Evolutionary conservation across 1,140 invertebrate genomes (phyloP), one percentile per base, ranked within the genome.

Genomic region (Trigoniulus corallinus): DNA sequence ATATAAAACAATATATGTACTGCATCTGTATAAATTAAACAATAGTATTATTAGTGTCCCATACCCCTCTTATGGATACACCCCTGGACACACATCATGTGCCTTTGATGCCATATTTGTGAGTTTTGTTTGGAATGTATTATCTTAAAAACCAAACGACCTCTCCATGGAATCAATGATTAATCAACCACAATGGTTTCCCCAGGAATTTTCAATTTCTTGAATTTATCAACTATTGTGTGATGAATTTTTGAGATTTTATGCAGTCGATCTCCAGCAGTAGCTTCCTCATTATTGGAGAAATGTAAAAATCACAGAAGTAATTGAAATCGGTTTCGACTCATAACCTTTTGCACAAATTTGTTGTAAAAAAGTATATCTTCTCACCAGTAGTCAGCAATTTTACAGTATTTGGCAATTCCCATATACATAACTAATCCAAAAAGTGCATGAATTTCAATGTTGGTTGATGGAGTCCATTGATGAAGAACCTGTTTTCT

Each of bases 51-150:
- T n/a, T n/a, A n/a, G n/a, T n/a, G n/a, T n/a, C n/a, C n/a, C n/a
- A n/a, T n/a, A n/a, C n/a, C n/a, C n/a, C n/a, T n/a, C n/a, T n/a
- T n/a, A n/a, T n/a, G n/a, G n/a, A n/a, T n/a, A n/a, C n/a, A n/a
- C n/a, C n/a, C n/a, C n/a, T n/a, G n/a, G n/a, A n/a, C n/a, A n/a
- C n/a, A n/a, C n/a, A n/a, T n/a, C n/a, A n/a, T n/a, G n/a, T n/a
- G n/a, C n/a, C 37, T 57, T 68, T 67, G 18, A 67, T 61, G 0
- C 64, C 64, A 56, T 65, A 64, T 59, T 65, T n/a, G n/a, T n/a
- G n/a, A n/a, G n/a, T n/a, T n/a, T n/a, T n/a, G n/a, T n/a, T n/a
- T n/a, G n/a, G n/a, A 64, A 53, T 66, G 62, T n/a, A n/a, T n/a
- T n/a, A n/a, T n/a, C 29, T 58, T 42, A 52, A 69, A 65, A 15